These are phyloP conservation scores for Gonocerus acuteangulatus DNA, from an alignment of 2,888 invertebrate species.

Conservation along the genomic window DNA sequence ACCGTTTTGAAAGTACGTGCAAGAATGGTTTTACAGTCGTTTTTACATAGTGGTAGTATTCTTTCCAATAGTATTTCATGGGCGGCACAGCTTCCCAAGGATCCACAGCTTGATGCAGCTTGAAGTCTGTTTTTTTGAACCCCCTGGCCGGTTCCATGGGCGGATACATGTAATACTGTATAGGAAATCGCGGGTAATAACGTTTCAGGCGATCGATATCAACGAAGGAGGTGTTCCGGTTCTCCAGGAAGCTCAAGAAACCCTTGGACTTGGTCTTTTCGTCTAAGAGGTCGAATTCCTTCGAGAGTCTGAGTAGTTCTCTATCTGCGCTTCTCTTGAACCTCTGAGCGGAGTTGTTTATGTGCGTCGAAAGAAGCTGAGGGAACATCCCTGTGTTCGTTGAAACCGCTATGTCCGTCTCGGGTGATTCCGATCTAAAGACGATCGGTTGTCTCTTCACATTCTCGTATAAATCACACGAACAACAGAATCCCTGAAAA, in stretches of 20 bases:
- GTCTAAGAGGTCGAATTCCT: not conserved
- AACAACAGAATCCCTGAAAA: slow-evolving; percentile 48
- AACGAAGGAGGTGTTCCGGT: too few species aligned
- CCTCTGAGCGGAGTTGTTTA: not conserved
- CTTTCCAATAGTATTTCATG: not conserved
- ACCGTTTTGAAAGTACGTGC: not conserved
- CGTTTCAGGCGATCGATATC: too few species aligned
- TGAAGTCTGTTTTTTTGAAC: not conserved
- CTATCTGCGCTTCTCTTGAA: not conserved
- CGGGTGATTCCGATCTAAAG: not conserved
- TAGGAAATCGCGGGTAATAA: not conserved
- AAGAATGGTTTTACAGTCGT: not conserved
- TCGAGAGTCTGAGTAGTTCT: not conserved
- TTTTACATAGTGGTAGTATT: not conserved
- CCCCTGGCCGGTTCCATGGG: not conserved
- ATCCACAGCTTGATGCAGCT: not conserved
- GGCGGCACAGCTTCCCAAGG: not conserved
- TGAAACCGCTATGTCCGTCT: not conserved
- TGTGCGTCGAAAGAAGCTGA: not conserved
- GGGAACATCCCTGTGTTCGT: not conserved
- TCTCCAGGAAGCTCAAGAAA: too few species aligned
- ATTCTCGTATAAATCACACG: slow-evolving; percentile 44
- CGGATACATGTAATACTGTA: not conserved
- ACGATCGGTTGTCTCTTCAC: slow-evolving; percentile 38
- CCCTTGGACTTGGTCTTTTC: not conserved